These are phyloP conservation scores for Gymnosoma rotundatum DNA, from an alignment of 2,888 invertebrate genomes.

Conservation along the genomic window DNA sequence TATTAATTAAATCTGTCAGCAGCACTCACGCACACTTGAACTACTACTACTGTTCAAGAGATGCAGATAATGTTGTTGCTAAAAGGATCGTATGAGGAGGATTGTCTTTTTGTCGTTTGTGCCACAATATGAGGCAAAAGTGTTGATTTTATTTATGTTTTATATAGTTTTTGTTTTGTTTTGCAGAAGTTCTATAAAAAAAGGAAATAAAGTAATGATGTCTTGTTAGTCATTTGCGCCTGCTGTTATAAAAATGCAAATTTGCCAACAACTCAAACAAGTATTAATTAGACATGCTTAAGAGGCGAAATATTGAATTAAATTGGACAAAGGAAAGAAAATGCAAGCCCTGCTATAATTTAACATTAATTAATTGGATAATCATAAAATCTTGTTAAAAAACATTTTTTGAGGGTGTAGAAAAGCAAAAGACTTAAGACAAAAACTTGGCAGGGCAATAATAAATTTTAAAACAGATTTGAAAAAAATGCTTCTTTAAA, in stretches of 20 bases:
- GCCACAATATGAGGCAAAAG: slow-evolving; percentile 32
- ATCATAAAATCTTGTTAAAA: slow-evolving; percentile 45
- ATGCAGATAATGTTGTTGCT: background rate
- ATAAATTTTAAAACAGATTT: background rate
- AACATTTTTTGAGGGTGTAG: background rate
- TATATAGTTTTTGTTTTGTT: slow-evolving; percentile 11
- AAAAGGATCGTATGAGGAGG: slow-evolving; percentile 2
- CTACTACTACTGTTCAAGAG: slow-evolving; percentile 4
- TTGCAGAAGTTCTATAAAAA: slow-evolving; percentile 2
- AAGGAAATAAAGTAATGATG: background rate
- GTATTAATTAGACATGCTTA: slow-evolving; percentile 38
- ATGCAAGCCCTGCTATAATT: slow-evolving; percentile 44
- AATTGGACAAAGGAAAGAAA: slow-evolving; percentile 9
- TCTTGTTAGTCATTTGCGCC: slow-evolving; percentile 43
- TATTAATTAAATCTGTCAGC: slow-evolving; percentile 66
- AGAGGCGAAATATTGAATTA: slow-evolving; percentile 11
- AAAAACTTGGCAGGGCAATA: background rate
- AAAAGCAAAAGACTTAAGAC: slow-evolving; percentile 50
- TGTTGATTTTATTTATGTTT: slow-evolving; percentile 62
- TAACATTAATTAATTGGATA: slow-evolving; percentile 65
- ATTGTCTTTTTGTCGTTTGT: slow-evolving; percentile 3
- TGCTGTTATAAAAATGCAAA: slow-evolving; percentile 39
- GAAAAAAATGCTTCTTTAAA: background rate
- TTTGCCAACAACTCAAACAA: slow-evolving; percentile 19
- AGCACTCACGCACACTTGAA: slow-evolving; percentile 53